Evolutionary conservation across 1,140 invertebrate species (phyloP).

Genomic region (Heliconius hewitsoni): DNA sequence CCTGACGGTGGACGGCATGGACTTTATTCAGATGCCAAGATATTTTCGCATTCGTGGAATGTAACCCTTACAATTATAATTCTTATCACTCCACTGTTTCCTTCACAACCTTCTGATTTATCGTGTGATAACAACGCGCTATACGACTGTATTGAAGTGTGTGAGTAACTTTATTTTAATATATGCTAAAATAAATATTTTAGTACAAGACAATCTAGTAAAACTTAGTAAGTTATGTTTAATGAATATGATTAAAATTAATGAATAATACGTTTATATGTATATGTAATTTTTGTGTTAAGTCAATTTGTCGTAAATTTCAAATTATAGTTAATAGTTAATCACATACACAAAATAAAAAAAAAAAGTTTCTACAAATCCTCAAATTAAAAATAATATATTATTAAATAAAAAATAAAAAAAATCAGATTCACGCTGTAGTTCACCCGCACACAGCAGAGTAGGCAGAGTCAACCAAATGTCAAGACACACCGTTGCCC

Average conservation of each 20-base stretch:
- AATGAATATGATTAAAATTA: not conserved
- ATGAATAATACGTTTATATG: not conserved
- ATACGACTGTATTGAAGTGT: conserved; percentile 17
- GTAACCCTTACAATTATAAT: conserved; percentile 25
- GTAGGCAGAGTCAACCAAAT: too few relatives aligned
- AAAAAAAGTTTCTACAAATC: not conserved
- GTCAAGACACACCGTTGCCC: too few relatives aligned
- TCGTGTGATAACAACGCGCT: conserved; percentile 23
- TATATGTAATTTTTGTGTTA: too few relatives aligned
- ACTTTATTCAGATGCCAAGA: conserved; percentile 12
- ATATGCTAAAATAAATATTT: not conserved
- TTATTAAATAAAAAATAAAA: too few relatives aligned
- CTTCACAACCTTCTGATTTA: conserved; percentile 33
- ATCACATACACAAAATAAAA: too few relatives aligned
- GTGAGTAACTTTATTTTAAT: conserved; percentile 2
- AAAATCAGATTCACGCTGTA: too few relatives aligned
- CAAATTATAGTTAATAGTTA: too few relatives aligned
- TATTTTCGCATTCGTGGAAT: conserved; percentile 30
- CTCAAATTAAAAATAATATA: too few relatives aligned
- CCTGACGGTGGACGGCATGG: conserved; percentile 15
- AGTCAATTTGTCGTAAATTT: too few relatives aligned
- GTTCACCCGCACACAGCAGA: too few relatives aligned
- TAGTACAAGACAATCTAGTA: not conserved
- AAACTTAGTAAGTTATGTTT: conserved; percentile 12
- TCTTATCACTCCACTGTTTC: conserved; percentile 31